Conservation (phyloP, 2,797 vertebrate genomes). For the Scolopax bukidnonensis region DNA sequence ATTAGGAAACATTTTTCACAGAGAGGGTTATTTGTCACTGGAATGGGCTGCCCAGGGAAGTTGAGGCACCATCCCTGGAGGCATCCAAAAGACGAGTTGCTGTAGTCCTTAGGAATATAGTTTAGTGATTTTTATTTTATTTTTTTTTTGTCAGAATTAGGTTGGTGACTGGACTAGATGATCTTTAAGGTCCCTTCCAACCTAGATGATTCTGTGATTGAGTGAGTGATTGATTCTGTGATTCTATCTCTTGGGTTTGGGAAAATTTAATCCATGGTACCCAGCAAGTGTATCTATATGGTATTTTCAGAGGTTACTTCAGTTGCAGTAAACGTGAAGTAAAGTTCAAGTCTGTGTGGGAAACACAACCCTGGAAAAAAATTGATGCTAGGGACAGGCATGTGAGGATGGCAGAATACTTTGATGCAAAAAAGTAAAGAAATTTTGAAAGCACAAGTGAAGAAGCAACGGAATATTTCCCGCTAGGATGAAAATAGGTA, state of each 20-base stretch:
- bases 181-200: too few species aligned
- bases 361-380: background rate
- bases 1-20: too few species aligned
- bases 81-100: too few species aligned
- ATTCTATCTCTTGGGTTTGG: background rate
- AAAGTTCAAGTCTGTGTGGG: background rate
- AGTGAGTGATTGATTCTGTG: too few species aligned
- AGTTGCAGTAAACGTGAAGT: background rate
- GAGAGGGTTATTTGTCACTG: too few species aligned
- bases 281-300: background rate
- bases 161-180: too few species aligned
- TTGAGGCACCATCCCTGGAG: too few species aligned
- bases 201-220: too few species aligned
- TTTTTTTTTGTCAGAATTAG: too few species aligned
- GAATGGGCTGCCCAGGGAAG: too few species aligned
- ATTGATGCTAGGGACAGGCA: background rate
- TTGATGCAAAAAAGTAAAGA: background rate
- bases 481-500: background rate
- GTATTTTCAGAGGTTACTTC: background rate
- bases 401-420: background rate
- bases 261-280: background rate
- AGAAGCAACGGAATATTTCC: background rate
- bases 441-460: background rate
- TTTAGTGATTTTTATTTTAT: too few species aligned
- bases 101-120: too few species aligned